Percentiles rank a stretch among this genome's conserved stretches.
phyloP scores from a whole-genome alignment of 2,797 vertebrate species.

The Alosa sapidissima region DNA sequence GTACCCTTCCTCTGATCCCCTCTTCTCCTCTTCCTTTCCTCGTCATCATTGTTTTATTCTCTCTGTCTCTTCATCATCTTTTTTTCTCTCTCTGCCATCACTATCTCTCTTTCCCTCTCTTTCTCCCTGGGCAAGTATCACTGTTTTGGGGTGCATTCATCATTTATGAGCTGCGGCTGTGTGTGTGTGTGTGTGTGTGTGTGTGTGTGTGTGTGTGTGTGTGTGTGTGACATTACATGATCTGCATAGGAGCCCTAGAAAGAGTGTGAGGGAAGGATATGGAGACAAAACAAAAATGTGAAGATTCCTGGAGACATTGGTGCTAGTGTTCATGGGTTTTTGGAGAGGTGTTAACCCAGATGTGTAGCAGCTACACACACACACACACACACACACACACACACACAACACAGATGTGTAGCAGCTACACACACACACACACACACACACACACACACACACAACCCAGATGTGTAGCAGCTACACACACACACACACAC shows the following conservation, averaged over 20 bases:
- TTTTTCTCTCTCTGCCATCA: neutral
- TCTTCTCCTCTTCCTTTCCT: neutral
- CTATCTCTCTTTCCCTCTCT: neutral
- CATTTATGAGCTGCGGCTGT: neutral
- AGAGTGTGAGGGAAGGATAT: neutral
- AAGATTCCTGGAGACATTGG: neutral
- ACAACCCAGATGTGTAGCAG: no score
- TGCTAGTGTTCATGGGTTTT: neutral
- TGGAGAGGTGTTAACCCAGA: neutral
- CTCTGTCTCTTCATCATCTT: neutral
- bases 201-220: neutral
- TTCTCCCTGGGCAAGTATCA: neutral
- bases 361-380: neutral
- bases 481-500: neutral
- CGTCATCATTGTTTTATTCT: neutral
- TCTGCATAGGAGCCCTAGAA: neutral
- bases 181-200: conserved; percentile 1
- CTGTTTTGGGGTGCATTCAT: conserved; percentile 3
- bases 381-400: neutral
- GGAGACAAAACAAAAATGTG: neutral
- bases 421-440: neutral
- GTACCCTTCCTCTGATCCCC: neutral
- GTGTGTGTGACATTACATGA: neutral
- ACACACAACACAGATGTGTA: neutral
- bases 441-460: neutral